Evolutionary conservation across 2,888 invertebrate genomes (phyloP), one percentile per base, ranked within the genome.

Genomic region (Rotaria sp.): DNA sequence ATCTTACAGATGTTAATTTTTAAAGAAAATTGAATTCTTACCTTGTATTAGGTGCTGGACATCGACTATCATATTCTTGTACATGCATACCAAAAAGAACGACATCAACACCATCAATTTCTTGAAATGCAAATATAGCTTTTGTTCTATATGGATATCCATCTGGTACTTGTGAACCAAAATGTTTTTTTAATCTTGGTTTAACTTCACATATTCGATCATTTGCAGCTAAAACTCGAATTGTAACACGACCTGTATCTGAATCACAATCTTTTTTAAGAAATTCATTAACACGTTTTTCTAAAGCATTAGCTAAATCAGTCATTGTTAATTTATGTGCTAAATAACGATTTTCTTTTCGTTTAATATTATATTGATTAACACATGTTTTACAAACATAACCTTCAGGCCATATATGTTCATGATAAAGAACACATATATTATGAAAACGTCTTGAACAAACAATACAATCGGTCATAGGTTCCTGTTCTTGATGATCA

Each of bases 1-100:
- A n/a, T n/a, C n/a, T n/a, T n/a, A n/a, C n/a, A n/a, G n/a, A n/a
- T n/a, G n/a, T n/a, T n/a, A n/a, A n/a, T n/a, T 55, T 55, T 18
- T 7, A 55, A 55, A 18, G 4, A 35, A n/a, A 67, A 52, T 24
- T 50, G 13, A 13, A 2, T 45, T 30, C n/a, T 45, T 41, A 80
- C 80, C 45, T 94, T 88, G 95, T 96, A 92, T 99, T 99, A 1
- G 98, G 98, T 87, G 94, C 93, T 21, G 96, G 95, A 92, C 96
- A 96, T 90, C 97, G 96, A 85, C 97, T 97, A 50, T 98, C 98
- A 92, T 99, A 99, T 92, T 99, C 99, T 93, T 99, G 99, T 45
- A 99, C 99, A 92, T 99, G 99, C 96, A 99, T 97, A 88, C 99
- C 99, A 92, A 99, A 99, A 93, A 99, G 98, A 92, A 98, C 99